These are phyloP conservation scores for Stenotaenia linearis DNA, from an alignment of 2,888 invertebrate species.

Conservation along the genomic window DNA sequence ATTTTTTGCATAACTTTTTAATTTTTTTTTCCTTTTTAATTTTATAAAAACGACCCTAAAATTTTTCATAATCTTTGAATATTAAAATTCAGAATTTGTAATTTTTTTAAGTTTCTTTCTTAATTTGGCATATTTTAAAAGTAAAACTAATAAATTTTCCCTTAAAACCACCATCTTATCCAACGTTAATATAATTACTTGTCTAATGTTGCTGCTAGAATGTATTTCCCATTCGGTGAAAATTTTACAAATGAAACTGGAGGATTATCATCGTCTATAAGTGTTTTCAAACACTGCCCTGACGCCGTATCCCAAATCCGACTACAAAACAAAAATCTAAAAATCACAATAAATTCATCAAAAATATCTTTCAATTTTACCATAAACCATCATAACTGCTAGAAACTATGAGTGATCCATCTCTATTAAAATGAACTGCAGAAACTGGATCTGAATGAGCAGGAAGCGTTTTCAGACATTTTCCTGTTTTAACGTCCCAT, in stretches of 20 bases:
- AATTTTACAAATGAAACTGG: conserved; percentile 99
- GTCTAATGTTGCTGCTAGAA: conserved; percentile 94
- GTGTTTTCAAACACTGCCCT: conserved; percentile 96
- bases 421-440: conserved; percentile 97
- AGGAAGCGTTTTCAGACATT: conserved; percentile 94
- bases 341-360: no score
- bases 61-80: no score
- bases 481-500: conserved; percentile 97
- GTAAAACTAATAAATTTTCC: no score
- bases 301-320: conserved; percentile 99
- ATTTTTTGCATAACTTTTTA: no score
- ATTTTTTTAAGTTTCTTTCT: no score
- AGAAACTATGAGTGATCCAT: conserved; percentile 96
- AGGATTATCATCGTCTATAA: conserved; percentile 99
- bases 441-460: conserved; percentile 99
- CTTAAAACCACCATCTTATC: no score
- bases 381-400: conserved; percentile 98
- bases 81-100: no score
- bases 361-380: no score
- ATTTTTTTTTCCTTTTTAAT: no score
- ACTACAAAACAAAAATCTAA: conserved; percentile 58
- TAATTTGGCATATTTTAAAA: no score
- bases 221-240: conserved; percentile 99
- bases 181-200: conserved; percentile 62
- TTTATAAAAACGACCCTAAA: no score